phyloP scores from a whole-genome alignment of 2,113 vertebrate species.

The Spheniscus mendiculus region DNA sequence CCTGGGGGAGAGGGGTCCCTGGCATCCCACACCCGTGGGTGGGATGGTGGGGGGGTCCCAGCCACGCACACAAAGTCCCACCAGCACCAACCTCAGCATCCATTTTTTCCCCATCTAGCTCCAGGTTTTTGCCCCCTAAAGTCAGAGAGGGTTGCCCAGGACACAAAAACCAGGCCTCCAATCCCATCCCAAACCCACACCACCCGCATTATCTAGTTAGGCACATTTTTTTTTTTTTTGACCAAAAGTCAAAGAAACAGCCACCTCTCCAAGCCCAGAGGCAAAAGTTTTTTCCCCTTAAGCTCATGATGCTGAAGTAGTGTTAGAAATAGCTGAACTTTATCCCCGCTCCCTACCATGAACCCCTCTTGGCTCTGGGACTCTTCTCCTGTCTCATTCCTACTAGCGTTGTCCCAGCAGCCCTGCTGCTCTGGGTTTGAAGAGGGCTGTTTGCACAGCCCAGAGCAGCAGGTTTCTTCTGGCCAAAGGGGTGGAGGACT shows the following conservation, averaged over 20 bases:
- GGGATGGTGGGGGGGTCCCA: background rate
- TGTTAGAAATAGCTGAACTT: background rate
- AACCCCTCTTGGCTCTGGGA: background rate
- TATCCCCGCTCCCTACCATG: background rate
- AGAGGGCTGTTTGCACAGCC: background rate
- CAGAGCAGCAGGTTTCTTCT: background rate
- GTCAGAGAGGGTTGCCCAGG: background rate
- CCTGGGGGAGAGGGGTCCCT: background rate
- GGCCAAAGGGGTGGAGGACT: background rate
- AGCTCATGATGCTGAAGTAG: fast-evolving
- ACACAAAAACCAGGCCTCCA: fast-evolving
- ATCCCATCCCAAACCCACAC: background rate
- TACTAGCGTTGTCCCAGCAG: fast-evolving
- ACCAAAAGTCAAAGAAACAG: background rate
- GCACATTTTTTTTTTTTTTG: background rate
- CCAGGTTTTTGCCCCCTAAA: background rate
- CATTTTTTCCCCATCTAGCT: background rate
- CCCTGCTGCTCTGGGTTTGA: background rate
- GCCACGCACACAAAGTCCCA: background rate
- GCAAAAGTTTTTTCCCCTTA: background rate
- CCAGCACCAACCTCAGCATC: fast-evolving
- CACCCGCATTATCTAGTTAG: fast-evolving
- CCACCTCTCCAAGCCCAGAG: background rate
- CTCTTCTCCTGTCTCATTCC: background rate
- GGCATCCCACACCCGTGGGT: background rate